Conservation (phyloP, 2,888 invertebrate genomes). For the Peribatodes rhomboidaria region DNA sequence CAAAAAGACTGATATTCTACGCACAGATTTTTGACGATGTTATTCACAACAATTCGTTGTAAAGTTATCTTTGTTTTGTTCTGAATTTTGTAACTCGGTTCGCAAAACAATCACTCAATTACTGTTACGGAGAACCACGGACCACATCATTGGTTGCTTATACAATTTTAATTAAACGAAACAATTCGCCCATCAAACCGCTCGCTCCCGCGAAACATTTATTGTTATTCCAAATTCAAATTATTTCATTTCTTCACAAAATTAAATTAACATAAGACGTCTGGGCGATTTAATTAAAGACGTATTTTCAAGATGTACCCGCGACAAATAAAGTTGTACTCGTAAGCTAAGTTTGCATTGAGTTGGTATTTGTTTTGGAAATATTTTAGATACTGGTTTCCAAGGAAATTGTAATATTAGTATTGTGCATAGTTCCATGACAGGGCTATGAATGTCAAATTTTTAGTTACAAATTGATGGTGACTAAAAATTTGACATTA, state of each 20-base stretch:
- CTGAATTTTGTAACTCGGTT: background rate
- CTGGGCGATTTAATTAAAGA: conserved; percentile 44
- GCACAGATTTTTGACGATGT: background rate
- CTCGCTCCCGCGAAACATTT: conserved; percentile 32
- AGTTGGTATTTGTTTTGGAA: conserved; percentile 63
- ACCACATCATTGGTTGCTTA: conserved; percentile 14
- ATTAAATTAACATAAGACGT: conserved; percentile 45
- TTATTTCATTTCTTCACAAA: conserved; percentile 42
- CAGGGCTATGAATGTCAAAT: too few species aligned
- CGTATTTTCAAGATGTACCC: conserved; percentile 35
- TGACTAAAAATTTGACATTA: too few species aligned
- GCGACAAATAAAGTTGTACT: conserved; percentile 39
- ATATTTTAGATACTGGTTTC: conserved; percentile 59
- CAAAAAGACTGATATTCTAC: too few species aligned
- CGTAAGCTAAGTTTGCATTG: conserved; percentile 50
- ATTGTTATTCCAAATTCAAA: conserved; percentile 44
- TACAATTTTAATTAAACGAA: conserved; percentile 29
- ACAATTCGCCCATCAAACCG: conserved; percentile 26
- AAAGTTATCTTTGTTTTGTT: background rate
- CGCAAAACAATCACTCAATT: conserved; percentile 18
- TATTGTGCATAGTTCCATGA: background rate
- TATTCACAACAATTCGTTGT: background rate
- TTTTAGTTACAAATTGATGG: too few species aligned
- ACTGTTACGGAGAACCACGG: conserved; percentile 7
- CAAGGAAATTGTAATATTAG: conserved; percentile 24